These are phyloP conservation scores for Sphecodes monilicornis DNA, from an alignment of 2,888 invertebrate species.

Conservation along the genomic window DNA sequence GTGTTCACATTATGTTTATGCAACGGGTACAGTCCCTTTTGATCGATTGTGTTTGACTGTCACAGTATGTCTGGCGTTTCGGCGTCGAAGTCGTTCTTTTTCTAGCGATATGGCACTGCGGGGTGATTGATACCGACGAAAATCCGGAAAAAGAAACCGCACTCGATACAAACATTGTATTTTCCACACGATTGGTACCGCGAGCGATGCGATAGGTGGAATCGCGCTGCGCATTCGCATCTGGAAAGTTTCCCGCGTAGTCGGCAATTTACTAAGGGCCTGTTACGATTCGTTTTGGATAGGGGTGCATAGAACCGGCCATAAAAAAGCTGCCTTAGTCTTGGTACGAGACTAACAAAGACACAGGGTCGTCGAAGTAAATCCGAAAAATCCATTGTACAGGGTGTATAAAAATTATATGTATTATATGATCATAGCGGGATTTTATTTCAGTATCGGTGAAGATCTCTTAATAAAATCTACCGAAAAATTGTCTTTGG, in stretches of 20 bases:
- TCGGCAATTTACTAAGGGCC: slow-evolving; percentile 33
- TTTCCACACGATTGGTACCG: slow-evolving; percentile 8
- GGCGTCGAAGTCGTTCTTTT: not conserved
- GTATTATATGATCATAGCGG: too few species aligned
- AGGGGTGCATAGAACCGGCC: slow-evolving; percentile 6
- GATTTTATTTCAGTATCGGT: too few species aligned
- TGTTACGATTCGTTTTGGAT: slow-evolving; percentile 24
- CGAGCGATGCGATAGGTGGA: not conserved
- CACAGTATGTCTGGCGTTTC: not conserved
- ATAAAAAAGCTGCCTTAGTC: slow-evolving; percentile 33
- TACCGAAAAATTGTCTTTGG: too few species aligned
- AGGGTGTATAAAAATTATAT: too few species aligned
- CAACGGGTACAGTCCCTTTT: not conserved
- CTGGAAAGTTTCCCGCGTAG: slow-evolving; percentile 17
- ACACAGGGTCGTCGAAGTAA: not conserved
- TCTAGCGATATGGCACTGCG: not conserved
- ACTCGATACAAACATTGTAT: slow-evolving; percentile 10
- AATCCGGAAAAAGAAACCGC: not conserved
- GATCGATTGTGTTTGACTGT: slow-evolving; percentile 9
- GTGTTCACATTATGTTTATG: slow-evolving; percentile 6
- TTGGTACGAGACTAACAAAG: not conserved
- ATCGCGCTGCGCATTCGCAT: slow-evolving; percentile 24
- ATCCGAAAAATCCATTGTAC: not conserved
- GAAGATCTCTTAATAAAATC: too few species aligned
- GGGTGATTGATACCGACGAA: not conserved